Evolutionary conservation across 2,888 invertebrate species (phyloP), one percentile per base, ranked within the genome.

Genomic region (Crioceris asparagi): DNA sequence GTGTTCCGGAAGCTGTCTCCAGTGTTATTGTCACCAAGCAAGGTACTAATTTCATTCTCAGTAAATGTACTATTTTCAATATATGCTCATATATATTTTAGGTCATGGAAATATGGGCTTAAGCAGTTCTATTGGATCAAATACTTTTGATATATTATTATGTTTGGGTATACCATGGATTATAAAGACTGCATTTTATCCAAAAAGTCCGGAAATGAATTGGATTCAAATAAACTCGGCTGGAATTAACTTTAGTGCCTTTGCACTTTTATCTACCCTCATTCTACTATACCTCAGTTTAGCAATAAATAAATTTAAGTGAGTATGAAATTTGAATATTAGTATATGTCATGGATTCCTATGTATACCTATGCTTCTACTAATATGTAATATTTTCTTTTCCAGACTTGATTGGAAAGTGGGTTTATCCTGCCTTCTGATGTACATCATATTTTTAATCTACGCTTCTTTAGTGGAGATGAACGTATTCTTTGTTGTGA

Each of bases 1-100:
- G 85, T 54, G 74, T 90, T 1, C 88, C 90, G 1, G 90, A 90
- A 67, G 85, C 85, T 1, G 83, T 88, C 1, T 83, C 87, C 21
- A 85, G 85, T 57, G 75, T 88, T 6, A 75, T 88, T 32, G 87
- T 90, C 1, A 79, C 86, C 2, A 77, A 77, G 53, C 83, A 83
- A 72, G 88, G 83, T 74, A 67, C 6, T 14, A 21, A 29, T 8
- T 17, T 11, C 18, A 7, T 12, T 7, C 18, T 32, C 11, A 11
- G 6, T 21, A 21, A 7, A 7, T 6, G 21, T 7, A 10, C 21
- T 21, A 21, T 21, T 21, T 7, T 7, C 10, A 7, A 21, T 21
- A 7, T 21, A 6, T 21, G 21, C 21, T 21, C n/a, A n/a, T n/a
- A n/a, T n/a, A n/a, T 17, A 10, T 43, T 64, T 14, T 55, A 81